phyloP scores from a whole-genome alignment of 2,113 vertebrate genomes.

The Taxidea taxus region DNA sequence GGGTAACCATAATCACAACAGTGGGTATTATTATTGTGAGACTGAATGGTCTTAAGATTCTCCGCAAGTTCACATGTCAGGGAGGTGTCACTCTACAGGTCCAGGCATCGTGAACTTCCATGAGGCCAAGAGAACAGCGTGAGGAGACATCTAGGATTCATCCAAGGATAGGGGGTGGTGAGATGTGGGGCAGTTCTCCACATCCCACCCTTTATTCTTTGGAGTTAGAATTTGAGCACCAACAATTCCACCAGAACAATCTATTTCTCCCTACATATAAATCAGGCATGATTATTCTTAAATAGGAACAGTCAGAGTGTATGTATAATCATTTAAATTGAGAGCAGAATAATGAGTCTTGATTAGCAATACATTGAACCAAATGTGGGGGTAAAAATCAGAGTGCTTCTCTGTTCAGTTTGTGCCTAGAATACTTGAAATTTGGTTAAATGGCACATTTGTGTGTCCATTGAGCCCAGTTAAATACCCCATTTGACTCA shows the following conservation, averaged over 20 bases:
- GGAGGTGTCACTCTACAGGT: accelerated
- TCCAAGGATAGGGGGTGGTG: neutral
- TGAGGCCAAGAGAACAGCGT: neutral
- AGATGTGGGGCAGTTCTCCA: no score
- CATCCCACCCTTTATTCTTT: neutral
- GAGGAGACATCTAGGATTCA: neutral
- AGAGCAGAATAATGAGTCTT: neutral
- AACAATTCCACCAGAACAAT: no score
- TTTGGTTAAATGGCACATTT: neutral
- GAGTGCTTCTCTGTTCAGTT: neutral
- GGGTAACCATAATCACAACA: no score
- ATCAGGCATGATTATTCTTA: neutral
- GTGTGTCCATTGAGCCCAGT: neutral
- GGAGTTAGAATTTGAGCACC: neutral
- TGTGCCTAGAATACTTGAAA: neutral
- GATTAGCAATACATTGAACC: neutral
- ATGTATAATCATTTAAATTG: neutral
- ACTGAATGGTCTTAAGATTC: neutral
- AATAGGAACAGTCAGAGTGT: neutral
- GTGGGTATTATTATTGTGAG: no score
- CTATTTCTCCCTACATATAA: neutral
- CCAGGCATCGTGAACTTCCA: neutral
- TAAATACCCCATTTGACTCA: no score
- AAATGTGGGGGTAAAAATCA: neutral
- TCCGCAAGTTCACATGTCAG: neutral